These are phyloP conservation scores for Polydesmus complanatus DNA, from an alignment of 2,888 invertebrate species.

Conservation along the genomic window DNA sequence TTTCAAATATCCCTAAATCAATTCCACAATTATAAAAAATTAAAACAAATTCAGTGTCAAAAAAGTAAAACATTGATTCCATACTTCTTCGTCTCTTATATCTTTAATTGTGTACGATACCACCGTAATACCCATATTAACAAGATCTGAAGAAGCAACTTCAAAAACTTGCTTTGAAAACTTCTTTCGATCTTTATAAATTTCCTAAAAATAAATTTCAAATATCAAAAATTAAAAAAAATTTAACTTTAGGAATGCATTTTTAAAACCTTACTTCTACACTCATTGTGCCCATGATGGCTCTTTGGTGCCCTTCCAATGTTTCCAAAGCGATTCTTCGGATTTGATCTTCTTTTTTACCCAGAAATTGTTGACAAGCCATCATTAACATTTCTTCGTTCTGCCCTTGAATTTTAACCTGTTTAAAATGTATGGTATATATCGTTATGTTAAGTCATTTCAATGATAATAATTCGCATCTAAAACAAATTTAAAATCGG, in stretches of 20 bases:
- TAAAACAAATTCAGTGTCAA: neutral
- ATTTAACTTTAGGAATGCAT: neutral
- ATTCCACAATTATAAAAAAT: slow-evolving; percentile 17
- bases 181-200: slow-evolving; percentile 89
- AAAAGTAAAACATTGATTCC: slow-evolving; percentile 23
- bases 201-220: slow-evolving; percentile 43
- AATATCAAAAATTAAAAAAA: neutral
- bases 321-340: slow-evolving; percentile 83
- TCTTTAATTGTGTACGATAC: slow-evolving; percentile 90
- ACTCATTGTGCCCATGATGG: slow-evolving; percentile 94
- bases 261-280: slow-evolving; percentile 49
- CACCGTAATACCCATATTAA: slow-evolving; percentile 92
- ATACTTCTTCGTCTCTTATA: slow-evolving; percentile 85
- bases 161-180: slow-evolving; percentile 85
- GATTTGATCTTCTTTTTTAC: slow-evolving; percentile 73
- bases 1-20: slow-evolving; percentile 67
- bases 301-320: slow-evolving; percentile 82
- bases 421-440: neutral
- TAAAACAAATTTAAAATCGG: too few relatives aligned
- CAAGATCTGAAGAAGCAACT: slow-evolving; percentile 84
- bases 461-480: neutral
- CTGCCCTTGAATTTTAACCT: slow-evolving; percentile 79
- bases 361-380: slow-evolving; percentile 86
- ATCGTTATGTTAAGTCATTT: neutral
- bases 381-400: slow-evolving; percentile 78